A percentile compares a stretch with the other conserved stretches of the same genome.
These are phyloP conservation scores for Conomelus anceps DNA, from an alignment of 2,888 invertebrate species.

Conservation along the genomic window DNA sequence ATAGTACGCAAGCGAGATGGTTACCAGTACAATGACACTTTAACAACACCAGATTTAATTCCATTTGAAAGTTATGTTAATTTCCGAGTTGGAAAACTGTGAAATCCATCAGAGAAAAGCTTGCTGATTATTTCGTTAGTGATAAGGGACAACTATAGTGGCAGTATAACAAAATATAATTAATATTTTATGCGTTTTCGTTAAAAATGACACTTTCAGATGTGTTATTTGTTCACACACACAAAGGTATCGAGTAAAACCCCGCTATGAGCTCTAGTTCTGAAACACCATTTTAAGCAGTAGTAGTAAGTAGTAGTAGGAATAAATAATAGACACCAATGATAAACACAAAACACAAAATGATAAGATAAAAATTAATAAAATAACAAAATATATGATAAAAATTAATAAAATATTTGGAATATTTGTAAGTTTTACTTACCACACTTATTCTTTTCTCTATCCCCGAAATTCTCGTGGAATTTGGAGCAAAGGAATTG, in stretches of 20 bases:
- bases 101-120: no score
- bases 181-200: no score
- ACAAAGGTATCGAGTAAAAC: background rate
- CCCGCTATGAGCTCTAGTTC: background rate
- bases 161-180: no score
- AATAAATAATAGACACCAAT: background rate
- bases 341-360: background rate
- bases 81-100: background rate
- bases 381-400: no score
- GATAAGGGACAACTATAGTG: no score
- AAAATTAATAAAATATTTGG: no score
- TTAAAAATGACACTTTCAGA: background rate
- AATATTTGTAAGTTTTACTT: background rate
- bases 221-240: background rate
- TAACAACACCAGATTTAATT: background rate
- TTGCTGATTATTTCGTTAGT: no score
- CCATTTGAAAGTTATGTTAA: background rate
- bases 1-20: constrained; percentile 1
- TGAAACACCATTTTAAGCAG: background rate
- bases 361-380: no score
- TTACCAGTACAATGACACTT: background rate
- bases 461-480: background rate
- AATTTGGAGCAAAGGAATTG: background rate
- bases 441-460: background rate
- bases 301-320: no score